phyloP scores from a whole-genome alignment of 2,113 vertebrate species.

The Albula goreensis region DNA sequence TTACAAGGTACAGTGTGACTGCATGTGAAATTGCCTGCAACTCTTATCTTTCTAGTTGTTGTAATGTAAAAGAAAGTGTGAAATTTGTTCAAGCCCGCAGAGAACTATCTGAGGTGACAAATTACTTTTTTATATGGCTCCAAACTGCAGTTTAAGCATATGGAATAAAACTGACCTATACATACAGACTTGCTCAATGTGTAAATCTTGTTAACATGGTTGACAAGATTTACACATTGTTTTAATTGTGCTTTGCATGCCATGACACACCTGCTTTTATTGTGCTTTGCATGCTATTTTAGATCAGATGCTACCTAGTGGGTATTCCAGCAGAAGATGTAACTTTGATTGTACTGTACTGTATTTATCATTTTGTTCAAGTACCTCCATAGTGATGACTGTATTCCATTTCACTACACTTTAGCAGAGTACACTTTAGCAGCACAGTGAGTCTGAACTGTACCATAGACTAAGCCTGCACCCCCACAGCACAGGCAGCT shows the following conservation, averaged over 20 bases:
- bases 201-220: not conserved
- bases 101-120: too few species aligned
- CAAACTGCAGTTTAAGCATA: not conserved
- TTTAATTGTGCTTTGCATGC: not conserved
- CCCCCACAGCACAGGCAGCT: too few species aligned
- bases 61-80: not conserved
- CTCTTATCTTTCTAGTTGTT: not conserved
- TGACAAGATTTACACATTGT: not conserved
- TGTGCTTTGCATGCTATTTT: not conserved
- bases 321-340: too few species aligned
- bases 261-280: not conserved
- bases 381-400: too few species aligned
- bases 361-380: too few species aligned
- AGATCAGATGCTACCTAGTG: too few species aligned
- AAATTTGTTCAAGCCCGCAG: not conserved
- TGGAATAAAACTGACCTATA: not conserved
- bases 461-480: too few species aligned
- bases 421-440: too few species aligned
- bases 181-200: not conserved
- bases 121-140: too few species aligned
- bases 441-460: too few species aligned
- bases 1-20: slow-evolving; percentile 53
- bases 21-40: not conserved
- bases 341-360: too few species aligned
- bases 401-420: too few species aligned